Conservation (phyloP, 2,113 vertebrate genomes). For the Oceanodroma tethys region DNA sequence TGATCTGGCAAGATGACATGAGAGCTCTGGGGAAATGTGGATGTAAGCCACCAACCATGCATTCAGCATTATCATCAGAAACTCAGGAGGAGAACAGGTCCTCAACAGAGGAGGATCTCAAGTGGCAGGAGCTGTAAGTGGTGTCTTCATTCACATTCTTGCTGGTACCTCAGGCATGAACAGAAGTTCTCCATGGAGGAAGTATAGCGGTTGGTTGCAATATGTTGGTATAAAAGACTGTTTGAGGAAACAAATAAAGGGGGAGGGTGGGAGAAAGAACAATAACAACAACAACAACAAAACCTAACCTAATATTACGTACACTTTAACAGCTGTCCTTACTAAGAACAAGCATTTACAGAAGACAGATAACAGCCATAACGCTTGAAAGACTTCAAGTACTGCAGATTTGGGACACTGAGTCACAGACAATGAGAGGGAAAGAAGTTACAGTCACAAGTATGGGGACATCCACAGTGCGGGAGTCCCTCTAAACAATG, state of each 20-base stretch:
- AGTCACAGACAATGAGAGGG: not conserved
- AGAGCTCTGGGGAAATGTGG: not conserved
- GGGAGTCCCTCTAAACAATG: not conserved
- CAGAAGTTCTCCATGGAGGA: not conserved
- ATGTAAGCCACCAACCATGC: not conserved
- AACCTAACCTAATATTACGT: not conserved
- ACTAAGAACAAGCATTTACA: not conserved
- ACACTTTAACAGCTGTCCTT: not conserved
- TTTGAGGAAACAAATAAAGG: not conserved
- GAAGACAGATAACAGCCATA: not conserved
- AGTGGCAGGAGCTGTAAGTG: not conserved
- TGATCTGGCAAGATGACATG: not conserved
- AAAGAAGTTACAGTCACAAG: not conserved
- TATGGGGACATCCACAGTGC: not conserved
- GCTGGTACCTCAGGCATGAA: not conserved
- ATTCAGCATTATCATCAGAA: not conserved
- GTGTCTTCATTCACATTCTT: not conserved
- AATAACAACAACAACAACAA: no score
- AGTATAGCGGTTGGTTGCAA: not conserved
- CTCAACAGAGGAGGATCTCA: not conserved
- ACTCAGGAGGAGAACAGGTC: not conserved
- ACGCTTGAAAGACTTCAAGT: not conserved
- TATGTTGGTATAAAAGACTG: not conserved
- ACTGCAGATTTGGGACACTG: not conserved
- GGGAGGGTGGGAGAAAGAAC: not conserved